Base-by-base conservation (phyloP, 2,888 invertebrate species). In the Cacoxenus indagator region DNA sequence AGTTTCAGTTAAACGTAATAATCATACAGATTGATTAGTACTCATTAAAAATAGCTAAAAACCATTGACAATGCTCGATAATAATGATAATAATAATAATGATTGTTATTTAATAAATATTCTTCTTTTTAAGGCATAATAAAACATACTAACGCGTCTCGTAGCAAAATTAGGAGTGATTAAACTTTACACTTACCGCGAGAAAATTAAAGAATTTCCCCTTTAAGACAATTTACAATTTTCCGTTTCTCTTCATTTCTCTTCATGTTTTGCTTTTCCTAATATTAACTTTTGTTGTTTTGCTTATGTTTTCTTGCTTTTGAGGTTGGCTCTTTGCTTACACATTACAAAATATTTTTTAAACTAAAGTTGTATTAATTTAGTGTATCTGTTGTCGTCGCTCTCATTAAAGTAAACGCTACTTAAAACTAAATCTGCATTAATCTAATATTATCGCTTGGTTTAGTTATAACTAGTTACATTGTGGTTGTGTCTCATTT, bases 281-380 rank as follows among this genome's bases (percentile, higher is more conserved):
- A 31, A 31, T 9, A 31, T 48, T 19, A 48, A 22, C 22, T 48
- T 48, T 48, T n/a, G 64, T 78, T 77, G n/a, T n/a, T n/a, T n/a
- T n/a, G n/a, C n/a, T 75, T 75, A 73, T 73, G 70, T 70, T 76
- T 64, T 37, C 65, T 67, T n/a, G 68, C 45, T 51, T 65, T 37
- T 67, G 55, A 31, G 26, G 51, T 66, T 69, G 29, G 64, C 17
- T 65, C 67, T 48, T 64, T 43, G 31, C 64, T 75, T 73, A 73
- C 59, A 11, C 31, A 62, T 68, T 75, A 73, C 19, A 73, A 67
- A 66, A 73, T 78, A 17, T 8, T 48, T 48, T 46, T 37, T 37
- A 8, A 37, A 48, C 19, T 14, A 17, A 48, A 48, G 19, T 48
- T 72, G 59, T 62, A 6, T 22, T 31, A n/a, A n/a, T n/a, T n/a